Base-by-base conservation (phyloP, 2,888 invertebrate genomes). In the Xestia c-nigrum region DNA sequence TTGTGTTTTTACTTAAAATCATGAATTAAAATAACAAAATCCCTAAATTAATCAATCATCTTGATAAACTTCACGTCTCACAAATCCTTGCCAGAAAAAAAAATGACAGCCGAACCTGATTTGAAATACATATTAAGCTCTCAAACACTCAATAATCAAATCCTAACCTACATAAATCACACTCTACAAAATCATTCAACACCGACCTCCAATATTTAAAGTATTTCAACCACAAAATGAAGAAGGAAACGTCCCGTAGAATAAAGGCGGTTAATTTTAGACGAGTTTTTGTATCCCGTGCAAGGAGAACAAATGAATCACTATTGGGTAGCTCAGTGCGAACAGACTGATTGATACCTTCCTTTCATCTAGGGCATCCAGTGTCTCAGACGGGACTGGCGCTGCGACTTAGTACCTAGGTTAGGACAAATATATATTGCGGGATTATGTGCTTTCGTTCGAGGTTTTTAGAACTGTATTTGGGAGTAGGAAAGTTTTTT, bases 311-410 rank as follows among this genome's bases (percentile, higher is more conserved):
- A 74, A 74, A 86, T 86, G 84, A 87, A 87, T 85, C 85, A 85
- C 85, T 83, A 72, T 83, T 86, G 80, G 77, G 74, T 78, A 68
- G 71, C 68, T 79, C 74, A 47, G 72, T 40, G 76, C 72, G 81
- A 78, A 74, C 78, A 76, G 80, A 61, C 79, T 87, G 86, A 86
- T 86, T 86, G 86, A 86, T 87, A 87, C 77, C 86, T 85, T 86
- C 87, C 86, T 87, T 71, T 83, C 75, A 72, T 86, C 75, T 78
- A 65, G 74, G 57, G 83, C 76, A 71, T 71, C 74, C 43, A 69
- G 77, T 61, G 85, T 78, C 86, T 85, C 64, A 72, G 67, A 71
- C 85, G 63, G 75, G 83, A 78, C 72, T 72, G 47, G 47, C 12
- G 69, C 40, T 59, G 12, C 57, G 67, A 70, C 19, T 72, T 69